A percentile compares a stretch with the other conserved stretches of the same genome.
phyloP scores from a whole-genome alignment of 2,888 invertebrate genomes.

The Crocallis elinguaria region DNA sequence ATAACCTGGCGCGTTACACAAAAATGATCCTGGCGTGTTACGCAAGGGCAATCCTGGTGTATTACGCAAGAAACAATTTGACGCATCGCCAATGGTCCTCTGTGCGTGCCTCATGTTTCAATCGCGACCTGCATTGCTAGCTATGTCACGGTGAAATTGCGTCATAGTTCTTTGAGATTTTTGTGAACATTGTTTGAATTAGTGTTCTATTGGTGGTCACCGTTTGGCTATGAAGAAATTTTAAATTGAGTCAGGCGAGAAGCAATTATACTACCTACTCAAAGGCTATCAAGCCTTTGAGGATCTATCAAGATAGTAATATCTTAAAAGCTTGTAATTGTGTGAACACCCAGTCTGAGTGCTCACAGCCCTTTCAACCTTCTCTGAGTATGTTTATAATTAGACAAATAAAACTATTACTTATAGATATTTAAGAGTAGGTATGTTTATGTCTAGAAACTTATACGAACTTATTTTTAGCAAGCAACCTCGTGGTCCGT shows the following conservation, averaged over 20 bases:
- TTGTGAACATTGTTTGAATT: not conserved
- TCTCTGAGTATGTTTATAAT: no score
- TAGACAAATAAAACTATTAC: no score
- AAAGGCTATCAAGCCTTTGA: no score
- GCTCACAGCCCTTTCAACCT: no score
- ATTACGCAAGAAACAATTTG: constrained; percentile 59
- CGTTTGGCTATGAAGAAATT: not conserved
- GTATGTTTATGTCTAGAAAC: no score
- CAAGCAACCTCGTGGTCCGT: no score
- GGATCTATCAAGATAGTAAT: no score
- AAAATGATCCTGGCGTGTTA: constrained; percentile 10
- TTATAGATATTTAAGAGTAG: no score
- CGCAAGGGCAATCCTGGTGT: constrained; percentile 56
- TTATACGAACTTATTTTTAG: no score
- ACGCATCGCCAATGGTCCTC: constrained; percentile 55
- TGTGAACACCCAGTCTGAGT: no score
- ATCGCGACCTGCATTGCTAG: constrained; percentile 69
- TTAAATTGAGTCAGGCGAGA: not conserved
- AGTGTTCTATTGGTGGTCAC: no score
- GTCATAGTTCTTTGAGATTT: constrained; percentile 34
- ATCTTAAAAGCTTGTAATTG: no score
- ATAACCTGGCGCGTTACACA: constrained; percentile 1
- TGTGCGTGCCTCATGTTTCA: constrained; percentile 58
- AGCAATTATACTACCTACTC: not conserved
- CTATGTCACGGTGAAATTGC: constrained; percentile 58